Evolutionary conservation across 53 echinoderm and acorn worm species (phyloP).

Genomic region (Arbacia lixula): DNA sequence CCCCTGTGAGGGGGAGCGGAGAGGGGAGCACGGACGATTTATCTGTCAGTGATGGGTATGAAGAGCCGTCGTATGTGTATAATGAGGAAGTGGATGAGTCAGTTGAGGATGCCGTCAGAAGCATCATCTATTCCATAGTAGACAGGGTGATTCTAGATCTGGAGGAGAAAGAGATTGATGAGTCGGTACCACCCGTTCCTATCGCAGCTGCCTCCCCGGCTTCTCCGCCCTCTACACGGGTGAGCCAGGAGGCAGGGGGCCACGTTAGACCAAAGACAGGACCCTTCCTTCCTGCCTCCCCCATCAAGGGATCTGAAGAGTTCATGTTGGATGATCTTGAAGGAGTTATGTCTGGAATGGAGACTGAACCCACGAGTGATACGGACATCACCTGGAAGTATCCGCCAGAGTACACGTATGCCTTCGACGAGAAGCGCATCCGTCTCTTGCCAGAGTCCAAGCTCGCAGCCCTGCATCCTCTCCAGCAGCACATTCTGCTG

Average conservation of each 20-base stretch:
- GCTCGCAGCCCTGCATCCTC: slow-evolving; percentile 73
- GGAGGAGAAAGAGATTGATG: slow-evolving; percentile 67
- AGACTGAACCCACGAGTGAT: slow-evolving; percentile 67
- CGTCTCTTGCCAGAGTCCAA: slow-evolving; percentile 78
- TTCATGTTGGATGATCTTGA: slow-evolving; percentile 89
- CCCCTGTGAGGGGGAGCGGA: slow-evolving; percentile 28
- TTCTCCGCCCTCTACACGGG: background rate
- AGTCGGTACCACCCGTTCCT: background rate
- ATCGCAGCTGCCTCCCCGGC: background rate
- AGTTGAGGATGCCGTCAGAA: slow-evolving; percentile 82
- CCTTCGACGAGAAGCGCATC: slow-evolving; percentile 57
- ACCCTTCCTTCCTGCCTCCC: slow-evolving; percentile 12
- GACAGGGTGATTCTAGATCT: slow-evolving; percentile 73
- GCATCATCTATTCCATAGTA: slow-evolving; percentile 77
- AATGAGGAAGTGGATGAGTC: slow-evolving; percentile 93
- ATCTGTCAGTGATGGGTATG: slow-evolving; percentile 69
- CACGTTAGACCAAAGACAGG: slow-evolving; percentile 20
- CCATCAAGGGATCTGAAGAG: slow-evolving; percentile 74
- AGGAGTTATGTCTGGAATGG: slow-evolving; percentile 85
- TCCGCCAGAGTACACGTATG: slow-evolving; percentile 39
- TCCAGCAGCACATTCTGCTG: slow-evolving; percentile 97
- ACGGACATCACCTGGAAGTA: slow-evolving; percentile 58
- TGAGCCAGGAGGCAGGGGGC: background rate
- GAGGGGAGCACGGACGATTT: slow-evolving; percentile 79
- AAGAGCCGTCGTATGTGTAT: slow-evolving; percentile 94